A percentile compares a stretch with the other conserved stretches of the same genome.
Conservation (phyloP, 2,797 vertebrate species). For the Sebastiscus albofasciatus region DNA sequence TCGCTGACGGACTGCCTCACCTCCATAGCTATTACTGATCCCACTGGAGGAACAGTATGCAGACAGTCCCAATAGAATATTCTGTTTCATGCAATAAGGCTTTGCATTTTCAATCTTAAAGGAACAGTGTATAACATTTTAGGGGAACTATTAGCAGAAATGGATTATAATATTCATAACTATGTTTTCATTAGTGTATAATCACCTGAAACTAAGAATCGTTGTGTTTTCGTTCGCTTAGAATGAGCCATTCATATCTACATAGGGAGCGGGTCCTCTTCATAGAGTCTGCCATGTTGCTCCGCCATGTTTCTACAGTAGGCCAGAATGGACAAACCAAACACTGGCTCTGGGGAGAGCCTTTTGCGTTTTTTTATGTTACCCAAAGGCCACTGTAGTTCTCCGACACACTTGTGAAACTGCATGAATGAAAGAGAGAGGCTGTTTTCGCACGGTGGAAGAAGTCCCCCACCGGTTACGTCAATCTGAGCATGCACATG, state of each 20-base stretch:
- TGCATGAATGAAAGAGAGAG: neutral
- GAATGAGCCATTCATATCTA: too few species aligned
- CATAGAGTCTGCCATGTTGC: too few species aligned
- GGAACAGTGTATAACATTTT: neutral
- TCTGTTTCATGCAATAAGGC: neutral
- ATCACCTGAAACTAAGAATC: neutral
- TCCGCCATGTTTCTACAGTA: neutral
- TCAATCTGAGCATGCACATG: too few species aligned
- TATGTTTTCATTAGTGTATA: fast-evolving
- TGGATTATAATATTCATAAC: too few species aligned
- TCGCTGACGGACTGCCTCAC: neutral
- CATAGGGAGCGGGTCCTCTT: fast-evolving
- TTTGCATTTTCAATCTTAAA: neutral
- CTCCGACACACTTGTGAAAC: neutral
- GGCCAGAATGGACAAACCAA: neutral
- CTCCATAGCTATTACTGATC: neutral
- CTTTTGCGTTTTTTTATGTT: neutral
- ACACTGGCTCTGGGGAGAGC: neutral
- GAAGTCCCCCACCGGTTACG: too few species aligned
- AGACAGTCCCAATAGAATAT: neutral
- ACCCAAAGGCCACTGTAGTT: too few species aligned
- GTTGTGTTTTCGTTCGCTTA: neutral
- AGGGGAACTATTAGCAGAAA: too few species aligned
- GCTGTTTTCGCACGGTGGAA: too few species aligned
- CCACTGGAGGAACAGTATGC: neutral